phyloP scores from a whole-genome alignment of 2,797 vertebrate genomes.

The Chelon auratus region DNA sequence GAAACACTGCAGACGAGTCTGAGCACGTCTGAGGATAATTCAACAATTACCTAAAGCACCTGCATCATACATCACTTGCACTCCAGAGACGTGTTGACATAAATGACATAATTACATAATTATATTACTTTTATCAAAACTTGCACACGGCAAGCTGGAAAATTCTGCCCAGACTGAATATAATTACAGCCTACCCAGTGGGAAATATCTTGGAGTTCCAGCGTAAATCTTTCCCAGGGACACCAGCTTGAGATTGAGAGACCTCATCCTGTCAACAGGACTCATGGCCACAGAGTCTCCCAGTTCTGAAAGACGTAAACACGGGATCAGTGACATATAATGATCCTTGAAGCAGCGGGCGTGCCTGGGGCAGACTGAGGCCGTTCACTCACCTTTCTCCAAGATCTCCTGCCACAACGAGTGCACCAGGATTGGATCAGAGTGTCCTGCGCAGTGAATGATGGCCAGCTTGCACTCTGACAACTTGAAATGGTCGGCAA shows the following conservation, averaged over 20 bases:
- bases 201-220: constrained; percentile 96
- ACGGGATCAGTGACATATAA: neutral
- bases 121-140: constrained; percentile 54
- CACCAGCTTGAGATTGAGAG: constrained; percentile 93
- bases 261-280: constrained; percentile 91
- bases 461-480: constrained; percentile 98
- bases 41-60: constrained; percentile 36
- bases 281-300: constrained; percentile 90
- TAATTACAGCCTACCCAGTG: constrained; percentile 86
- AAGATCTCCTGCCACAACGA: constrained; percentile 98
- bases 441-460: constrained; percentile 96
- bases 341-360: neutral
- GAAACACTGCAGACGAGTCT: constrained; percentile 44
- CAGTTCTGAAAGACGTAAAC: constrained; percentile 84
- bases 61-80: constrained; percentile 30
- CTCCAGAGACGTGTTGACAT: constrained; percentile 48
- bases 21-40: constrained; percentile 63
- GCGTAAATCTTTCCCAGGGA: constrained; percentile 95
- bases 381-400: constrained; percentile 88
- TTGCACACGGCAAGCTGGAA: constrained; percentile 43
- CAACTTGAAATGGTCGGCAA: constrained; percentile 95
- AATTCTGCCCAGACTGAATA: constrained; percentile 19
- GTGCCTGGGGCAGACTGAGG: neutral
- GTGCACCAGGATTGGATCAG: constrained; percentile 95
- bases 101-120: constrained; percentile 58